Evolutionary conservation across 2,113 vertebrate species (phyloP).

Genomic region (Gorsachius goisagi): DNA sequence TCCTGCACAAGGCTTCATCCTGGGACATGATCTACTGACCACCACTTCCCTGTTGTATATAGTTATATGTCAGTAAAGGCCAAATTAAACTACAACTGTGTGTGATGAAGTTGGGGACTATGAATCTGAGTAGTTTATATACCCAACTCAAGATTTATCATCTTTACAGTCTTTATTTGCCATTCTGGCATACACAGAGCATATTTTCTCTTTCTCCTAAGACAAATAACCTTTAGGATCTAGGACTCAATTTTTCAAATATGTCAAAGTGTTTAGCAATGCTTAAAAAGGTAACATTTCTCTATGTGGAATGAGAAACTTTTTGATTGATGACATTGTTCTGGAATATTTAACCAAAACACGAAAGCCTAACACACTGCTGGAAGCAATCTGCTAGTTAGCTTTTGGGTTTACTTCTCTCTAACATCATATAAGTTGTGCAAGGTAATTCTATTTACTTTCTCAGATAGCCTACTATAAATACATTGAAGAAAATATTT

Average conservation of each 20-base stretch:
- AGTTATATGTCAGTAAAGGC: not conserved
- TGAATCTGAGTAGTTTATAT: not conserved
- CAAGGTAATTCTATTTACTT: not conserved
- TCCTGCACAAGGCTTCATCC: not conserved
- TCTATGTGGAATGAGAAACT: not conserved
- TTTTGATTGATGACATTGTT: conserved; percentile 16
- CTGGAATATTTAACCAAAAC: conserved; percentile 22
- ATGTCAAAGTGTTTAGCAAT: conserved; percentile 20
- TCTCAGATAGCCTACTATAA: not conserved
- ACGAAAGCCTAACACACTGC: not conserved
- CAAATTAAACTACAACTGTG: not conserved
- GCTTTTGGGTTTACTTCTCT: not conserved
- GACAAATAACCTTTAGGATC: conserved; percentile 44
- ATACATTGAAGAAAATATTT: not conserved
- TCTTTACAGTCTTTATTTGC: conserved; percentile 35
- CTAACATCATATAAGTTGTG: not conserved
- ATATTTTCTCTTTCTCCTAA: not conserved
- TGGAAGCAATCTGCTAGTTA: not conserved
- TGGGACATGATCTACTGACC: not conserved
- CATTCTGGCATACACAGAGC: not conserved
- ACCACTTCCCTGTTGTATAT: not conserved
- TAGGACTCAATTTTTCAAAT: conserved; percentile 37
- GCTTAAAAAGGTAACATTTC: conserved; percentile 23
- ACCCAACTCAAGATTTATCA: conserved; percentile 26
- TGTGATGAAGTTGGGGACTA: not conserved